Evolutionary conservation across 2,113 vertebrate genomes (phyloP).

Genomic region (Erythrocebus patas): DNA sequence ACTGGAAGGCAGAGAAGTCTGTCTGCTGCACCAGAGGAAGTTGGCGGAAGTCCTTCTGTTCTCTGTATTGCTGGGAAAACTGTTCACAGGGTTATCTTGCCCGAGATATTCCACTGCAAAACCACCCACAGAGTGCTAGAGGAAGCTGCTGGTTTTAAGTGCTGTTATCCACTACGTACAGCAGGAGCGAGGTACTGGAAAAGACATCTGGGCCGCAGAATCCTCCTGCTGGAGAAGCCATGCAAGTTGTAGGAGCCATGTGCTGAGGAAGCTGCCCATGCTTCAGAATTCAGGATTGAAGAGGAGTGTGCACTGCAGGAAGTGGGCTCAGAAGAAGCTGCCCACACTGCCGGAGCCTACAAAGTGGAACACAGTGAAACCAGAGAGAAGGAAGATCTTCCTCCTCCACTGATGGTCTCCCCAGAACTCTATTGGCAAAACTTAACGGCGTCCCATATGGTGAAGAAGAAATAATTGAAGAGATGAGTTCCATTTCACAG

Average conservation of each 20-base stretch:
- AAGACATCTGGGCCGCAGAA: not conserved
- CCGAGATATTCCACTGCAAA: not conserved
- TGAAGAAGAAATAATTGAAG: slow-evolving; percentile 15
- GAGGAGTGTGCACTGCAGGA: not conserved
- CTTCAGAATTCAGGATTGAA: not conserved
- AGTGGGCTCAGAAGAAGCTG: not conserved
- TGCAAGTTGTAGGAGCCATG: not conserved
- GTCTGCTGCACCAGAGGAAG: not conserved
- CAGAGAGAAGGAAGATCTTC: not conserved
- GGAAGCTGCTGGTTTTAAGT: not conserved
- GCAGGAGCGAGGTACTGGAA: not conserved
- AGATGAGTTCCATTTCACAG: not conserved
- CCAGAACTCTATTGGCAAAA: not conserved
- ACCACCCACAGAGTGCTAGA: not conserved
- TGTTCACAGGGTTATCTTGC: not conserved
- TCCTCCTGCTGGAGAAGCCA: not conserved
- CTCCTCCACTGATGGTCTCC: not conserved
- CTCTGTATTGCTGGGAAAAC: not conserved
- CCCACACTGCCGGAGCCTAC: not conserved
- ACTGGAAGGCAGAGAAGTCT: not conserved
- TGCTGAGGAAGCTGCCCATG: not conserved
- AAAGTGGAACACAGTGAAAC: not conserved
- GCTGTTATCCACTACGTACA: too few species aligned
- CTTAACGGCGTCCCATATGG: not conserved
- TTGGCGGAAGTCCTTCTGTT: not conserved